Base-by-base conservation (phyloP, 2,797 vertebrate genomes). In the Miichthys miiuy region DNA sequence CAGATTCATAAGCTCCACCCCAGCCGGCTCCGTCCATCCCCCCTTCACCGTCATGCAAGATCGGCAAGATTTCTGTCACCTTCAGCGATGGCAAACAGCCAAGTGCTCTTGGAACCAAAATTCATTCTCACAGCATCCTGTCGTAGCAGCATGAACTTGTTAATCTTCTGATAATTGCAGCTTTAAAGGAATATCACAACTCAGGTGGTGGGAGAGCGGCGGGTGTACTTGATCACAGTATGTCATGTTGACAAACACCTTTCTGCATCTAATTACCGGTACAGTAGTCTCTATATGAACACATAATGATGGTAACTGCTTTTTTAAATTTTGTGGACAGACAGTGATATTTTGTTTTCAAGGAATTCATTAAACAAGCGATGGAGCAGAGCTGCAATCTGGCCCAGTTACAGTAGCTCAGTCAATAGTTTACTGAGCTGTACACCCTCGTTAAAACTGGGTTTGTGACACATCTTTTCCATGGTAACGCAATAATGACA, bases 401-500 rank as follows among this genome's bases (percentile, higher is more conserved):
- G 69, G 75, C 80, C 72, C 68, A 67, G 75, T 67, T 67, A 72
- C 75, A 70, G 77, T 30, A 42, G 72, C 75, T 73, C 77, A 58
- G 71, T 76, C 67, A 54, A 65, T 73, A 75, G 77, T 82, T 86
- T 88, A 46, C 72, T n/a, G 68, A 80, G 66, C 81, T 56, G 62
- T 62, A 70, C 71, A 77, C 93, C 95, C 95, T 96, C 93, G 92
- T 96, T 96, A 94, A 96, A 96, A 94, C 91, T 95, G 94, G 93
- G 90, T 84, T 77, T 72, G 94, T 92, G 93, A 94, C 92, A 93
- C 85, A 90, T 94, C 64, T 95, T 96, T 83, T 95, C 96, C 95
- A 96, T 95, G 94, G 95, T 92, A 95, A 93, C 90, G 88, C 91
- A 95, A 95, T 96, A 96, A 97, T 97, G 96, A 96, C 74, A 95